Percentiles rank a stretch among this genome's conserved stretches.
Evolutionary conservation across 2,797 vertebrate genomes (phyloP).

Genomic region (Aldrovandia affinis): DNA sequence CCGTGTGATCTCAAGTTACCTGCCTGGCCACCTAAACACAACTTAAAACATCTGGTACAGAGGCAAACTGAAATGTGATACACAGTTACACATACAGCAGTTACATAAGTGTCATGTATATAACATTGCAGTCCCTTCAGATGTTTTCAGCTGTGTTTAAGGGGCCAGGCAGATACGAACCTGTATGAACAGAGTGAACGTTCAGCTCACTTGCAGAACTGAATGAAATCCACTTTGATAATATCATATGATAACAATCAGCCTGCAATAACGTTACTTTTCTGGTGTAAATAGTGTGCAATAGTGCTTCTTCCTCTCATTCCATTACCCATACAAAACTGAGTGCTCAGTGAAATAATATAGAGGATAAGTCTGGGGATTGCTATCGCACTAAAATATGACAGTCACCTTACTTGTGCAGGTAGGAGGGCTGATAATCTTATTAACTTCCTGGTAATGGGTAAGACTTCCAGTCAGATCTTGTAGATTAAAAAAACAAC

Average conservation of each 20-base stretch:
- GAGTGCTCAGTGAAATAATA: not conserved
- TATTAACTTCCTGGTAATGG: not conserved
- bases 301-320: not conserved
- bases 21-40: not conserved
- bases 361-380: not conserved
- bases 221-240: not conserved
- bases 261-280: not conserved
- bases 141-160: not conserved
- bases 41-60: not conserved
- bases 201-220: not conserved
- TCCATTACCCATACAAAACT: not conserved
- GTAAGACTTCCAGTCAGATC: slow-evolving; percentile 6
- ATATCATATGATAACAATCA: not conserved
- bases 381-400: not conserved
- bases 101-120: not conserved
- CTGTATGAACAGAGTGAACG: not conserved
- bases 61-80: not conserved
- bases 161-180: not conserved
- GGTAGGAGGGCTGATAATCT: not conserved
- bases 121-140: too few relatives aligned
- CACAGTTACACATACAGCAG: not conserved
- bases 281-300: not conserved
- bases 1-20: slow-evolving; percentile 2
- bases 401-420: not conserved
- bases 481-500: not conserved